phyloP scores from a whole-genome alignment of 2,797 vertebrate species.

The Cottoperca gobio region DNA sequence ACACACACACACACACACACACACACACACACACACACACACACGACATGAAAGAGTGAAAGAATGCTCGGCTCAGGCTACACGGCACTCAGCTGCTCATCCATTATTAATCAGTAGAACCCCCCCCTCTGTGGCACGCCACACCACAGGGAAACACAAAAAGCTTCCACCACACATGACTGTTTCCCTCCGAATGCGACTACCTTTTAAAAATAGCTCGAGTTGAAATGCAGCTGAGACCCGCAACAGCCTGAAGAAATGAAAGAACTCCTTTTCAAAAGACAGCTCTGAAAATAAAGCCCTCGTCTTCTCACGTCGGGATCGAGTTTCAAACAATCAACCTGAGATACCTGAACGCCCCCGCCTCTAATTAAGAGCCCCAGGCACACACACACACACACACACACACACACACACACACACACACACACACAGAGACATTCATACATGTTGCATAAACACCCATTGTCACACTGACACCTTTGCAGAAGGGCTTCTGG shows the following conservation, averaged over 20 bases:
- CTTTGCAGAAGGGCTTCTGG: conserved; percentile 47
- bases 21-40: conserved; percentile 47
- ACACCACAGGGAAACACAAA: conserved; percentile 70
- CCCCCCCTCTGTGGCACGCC: conserved; percentile 56
- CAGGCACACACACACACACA: conserved; percentile 12
- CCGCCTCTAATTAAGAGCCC: conserved; percentile 65
- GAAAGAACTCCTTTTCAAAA: background rate
- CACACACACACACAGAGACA: conserved; percentile 12
- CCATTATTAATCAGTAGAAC: conserved; percentile 80
- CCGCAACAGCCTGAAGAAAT: conserved; percentile 18
- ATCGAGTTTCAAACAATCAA: conserved; percentile 57
- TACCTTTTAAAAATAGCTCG: conserved; percentile 45
- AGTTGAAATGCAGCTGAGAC: conserved; percentile 45
- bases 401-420: conserved; percentile 5
- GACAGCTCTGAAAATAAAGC: conserved; percentile 30
- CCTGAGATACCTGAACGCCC: conserved; percentile 63
- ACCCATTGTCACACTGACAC: conserved; percentile 44
- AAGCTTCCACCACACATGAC: conserved; percentile 43
- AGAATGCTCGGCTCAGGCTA: conserved; percentile 76
- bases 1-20: conserved; percentile 26
- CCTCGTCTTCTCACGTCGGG: conserved; percentile 30
- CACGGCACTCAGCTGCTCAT: conserved; percentile 75
- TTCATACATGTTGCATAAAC: conserved; percentile 41
- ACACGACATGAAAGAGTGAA: conserved; percentile 66
- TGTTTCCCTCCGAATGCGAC: conserved; percentile 27